These are phyloP conservation scores for Neoascia interrupta DNA, from an alignment of 2,888 invertebrate genomes.

Conservation along the genomic window DNA sequence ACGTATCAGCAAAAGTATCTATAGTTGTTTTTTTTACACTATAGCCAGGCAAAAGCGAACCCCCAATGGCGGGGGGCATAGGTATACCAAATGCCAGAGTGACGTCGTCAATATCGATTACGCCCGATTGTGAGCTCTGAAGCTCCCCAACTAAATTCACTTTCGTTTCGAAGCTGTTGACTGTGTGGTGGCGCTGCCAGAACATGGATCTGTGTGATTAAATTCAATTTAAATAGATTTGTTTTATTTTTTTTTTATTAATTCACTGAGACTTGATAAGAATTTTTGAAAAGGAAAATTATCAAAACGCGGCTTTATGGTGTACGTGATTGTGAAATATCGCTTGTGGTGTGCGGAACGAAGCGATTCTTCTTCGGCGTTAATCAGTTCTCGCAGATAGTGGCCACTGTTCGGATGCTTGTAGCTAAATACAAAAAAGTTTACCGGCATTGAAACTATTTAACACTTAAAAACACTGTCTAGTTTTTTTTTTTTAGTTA, in stretches of 20 bases:
- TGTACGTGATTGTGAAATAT: conserved; percentile 39
- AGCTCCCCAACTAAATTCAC: conserved; percentile 23
- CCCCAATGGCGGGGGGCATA: too few relatives aligned
- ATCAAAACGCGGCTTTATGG: conserved; percentile 26
- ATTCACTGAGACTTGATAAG: conserved; percentile 57
- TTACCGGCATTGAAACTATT: conserved; percentile 19
- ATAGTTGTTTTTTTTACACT: too few relatives aligned
- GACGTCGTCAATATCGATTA: conserved; percentile 40
- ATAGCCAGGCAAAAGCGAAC: too few relatives aligned
- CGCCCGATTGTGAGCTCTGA: not conserved
- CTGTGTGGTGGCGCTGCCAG: not conserved
- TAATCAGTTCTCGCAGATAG: conserved; percentile 57
- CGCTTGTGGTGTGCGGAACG: conserved; percentile 30
- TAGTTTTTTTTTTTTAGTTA: conserved; percentile 5
- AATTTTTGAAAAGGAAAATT: too few relatives aligned
- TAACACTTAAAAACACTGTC: not conserved
- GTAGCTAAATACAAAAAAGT: not conserved
- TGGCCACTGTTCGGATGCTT: conserved; percentile 50
- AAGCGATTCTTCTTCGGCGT: conserved; percentile 31
- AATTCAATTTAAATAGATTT: not conserved
- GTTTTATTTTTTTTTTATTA: too few relatives aligned
- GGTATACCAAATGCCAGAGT: too few relatives aligned
- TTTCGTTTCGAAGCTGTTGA: conserved; percentile 41
- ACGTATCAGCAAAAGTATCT: not conserved
- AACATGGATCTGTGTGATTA: not conserved